These are phyloP conservation scores for Eremobia ochroleuca DNA, from an alignment of 2,888 invertebrate species.

Conservation along the genomic window DNA sequence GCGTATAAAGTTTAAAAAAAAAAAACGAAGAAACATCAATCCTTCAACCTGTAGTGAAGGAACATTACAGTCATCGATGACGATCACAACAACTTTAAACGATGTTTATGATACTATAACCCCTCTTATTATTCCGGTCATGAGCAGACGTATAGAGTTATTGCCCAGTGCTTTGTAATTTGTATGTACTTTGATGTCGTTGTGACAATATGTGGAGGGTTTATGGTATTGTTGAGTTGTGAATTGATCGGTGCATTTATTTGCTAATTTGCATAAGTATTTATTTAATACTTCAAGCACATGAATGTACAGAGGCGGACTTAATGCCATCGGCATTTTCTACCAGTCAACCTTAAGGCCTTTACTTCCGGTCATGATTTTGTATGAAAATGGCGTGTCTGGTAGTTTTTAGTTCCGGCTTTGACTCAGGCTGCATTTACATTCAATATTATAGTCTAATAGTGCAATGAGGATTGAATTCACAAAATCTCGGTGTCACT, in stretches of 20 bases:
- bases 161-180: slow-evolving; percentile 53
- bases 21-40: slow-evolving; percentile 33
- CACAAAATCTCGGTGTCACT: not conserved
- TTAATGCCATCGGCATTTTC: too few relatives aligned
- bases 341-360: too few relatives aligned
- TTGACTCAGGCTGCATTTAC: not conserved
- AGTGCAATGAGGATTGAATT: not conserved
- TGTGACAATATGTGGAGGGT: slow-evolving; percentile 42
- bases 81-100: slow-evolving; percentile 49
- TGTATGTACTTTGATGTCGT: slow-evolving; percentile 53
- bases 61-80: slow-evolving; percentile 42
- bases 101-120: slow-evolving; percentile 63
- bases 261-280: slow-evolving; percentile 26
- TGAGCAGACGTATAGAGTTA: slow-evolving; percentile 56
- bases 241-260: slow-evolving; percentile 39
- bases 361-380: slow-evolving; percentile 10
- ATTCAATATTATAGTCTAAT: not conserved
- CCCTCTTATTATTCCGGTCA: slow-evolving; percentile 61
- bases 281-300: too few relatives aligned
- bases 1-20: not conserved
- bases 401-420: not conserved
- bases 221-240: slow-evolving; percentile 49
- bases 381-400: not conserved
- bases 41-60: slow-evolving; percentile 29
- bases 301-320: too few relatives aligned